Evolutionary conservation across 2,888 invertebrate species (phyloP), one percentile per base, ranked within the genome.

Genomic region (Allacma fusca): DNA sequence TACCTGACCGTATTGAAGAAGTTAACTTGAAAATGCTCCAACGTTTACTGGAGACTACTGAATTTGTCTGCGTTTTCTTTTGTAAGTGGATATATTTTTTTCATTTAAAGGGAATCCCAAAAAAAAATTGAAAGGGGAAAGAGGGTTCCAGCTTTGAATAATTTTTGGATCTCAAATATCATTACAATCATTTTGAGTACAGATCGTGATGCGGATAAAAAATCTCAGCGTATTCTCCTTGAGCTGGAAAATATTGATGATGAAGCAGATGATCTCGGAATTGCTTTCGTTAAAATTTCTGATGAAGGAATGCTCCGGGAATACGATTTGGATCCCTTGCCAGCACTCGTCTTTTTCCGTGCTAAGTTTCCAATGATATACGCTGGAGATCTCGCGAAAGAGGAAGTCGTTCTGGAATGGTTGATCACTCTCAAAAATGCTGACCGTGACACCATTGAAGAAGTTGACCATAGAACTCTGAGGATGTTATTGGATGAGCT

Each of bases 1-100:
- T 95, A 85, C 95, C 95, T 9, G 96, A 96, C 78, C 92, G 93
- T 87, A 96, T 96, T 85, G 96, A 96, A 86, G 96, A 96, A 88
- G 95, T 96, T 50, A 96, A 96, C 85, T 89, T 91, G 0, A 92
- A 91, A 86, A 96, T 96, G 95, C 88, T 96, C 86, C 95, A 96
- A 85, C 95, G 95, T 86, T 93, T 96, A 82, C 89, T 96, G 80
- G 91, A 92, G 79, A 94, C 94, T 86, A 94, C 94, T 84, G 93
- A 95, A 84, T 93, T 94, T 85, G 92, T 96, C 70, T 96, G 96
- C 68, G 95, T 96, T 23, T 95, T 95, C 87, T 96, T 96, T 89
- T 96, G 95, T 96, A 89, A 91, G 94, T 90, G 80, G 9, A 7
- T 0, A 50, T 5, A 5, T 50, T n/a, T 5, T n/a, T 19, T 13